Conservation (phyloP, 1,140 invertebrate genomes). For the Saccostrea echinata region DNA sequence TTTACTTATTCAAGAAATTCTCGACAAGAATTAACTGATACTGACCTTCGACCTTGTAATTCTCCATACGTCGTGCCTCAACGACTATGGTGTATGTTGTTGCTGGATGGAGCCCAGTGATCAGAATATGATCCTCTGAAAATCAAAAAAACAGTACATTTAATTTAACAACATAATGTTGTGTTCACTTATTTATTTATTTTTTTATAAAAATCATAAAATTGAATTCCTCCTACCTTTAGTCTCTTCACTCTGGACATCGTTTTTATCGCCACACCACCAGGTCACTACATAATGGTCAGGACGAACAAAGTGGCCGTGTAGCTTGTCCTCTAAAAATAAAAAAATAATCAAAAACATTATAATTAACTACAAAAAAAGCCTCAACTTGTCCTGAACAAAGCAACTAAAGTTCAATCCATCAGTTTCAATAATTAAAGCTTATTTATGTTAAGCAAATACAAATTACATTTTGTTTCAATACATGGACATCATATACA, state of each 20-base stretch:
- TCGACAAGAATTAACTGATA: background rate
- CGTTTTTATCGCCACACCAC: slow-evolving; percentile 79
- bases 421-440: too few species aligned
- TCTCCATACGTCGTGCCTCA: slow-evolving; percentile 78
- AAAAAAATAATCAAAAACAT: background rate
- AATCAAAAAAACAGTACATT: slow-evolving; percentile 48
- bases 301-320: slow-evolving; percentile 76
- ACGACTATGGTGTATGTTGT: slow-evolving; percentile 78
- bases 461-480: background rate
- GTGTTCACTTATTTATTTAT: too few species aligned
- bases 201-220: too few species aligned
- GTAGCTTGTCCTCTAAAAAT: slow-evolving; percentile 70
- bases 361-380: background rate
- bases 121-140: slow-evolving; percentile 78
- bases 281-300: slow-evolving; percentile 79
- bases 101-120: slow-evolving; percentile 74
- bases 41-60: slow-evolving; percentile 67
- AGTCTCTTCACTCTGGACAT: slow-evolving; percentile 77
- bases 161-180: background rate
- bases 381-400: background rate
- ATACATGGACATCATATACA: background rate
- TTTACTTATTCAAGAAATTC: background rate
- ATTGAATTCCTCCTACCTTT: slow-evolving; percentile 72
- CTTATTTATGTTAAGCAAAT: too few species aligned
- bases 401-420: too few species aligned